A percentile compares a stretch with the other conserved stretches of the same genome.
Conservation (phyloP, 2,797 vertebrate genomes). For the Gymnoscopelus microlampas region DNA sequence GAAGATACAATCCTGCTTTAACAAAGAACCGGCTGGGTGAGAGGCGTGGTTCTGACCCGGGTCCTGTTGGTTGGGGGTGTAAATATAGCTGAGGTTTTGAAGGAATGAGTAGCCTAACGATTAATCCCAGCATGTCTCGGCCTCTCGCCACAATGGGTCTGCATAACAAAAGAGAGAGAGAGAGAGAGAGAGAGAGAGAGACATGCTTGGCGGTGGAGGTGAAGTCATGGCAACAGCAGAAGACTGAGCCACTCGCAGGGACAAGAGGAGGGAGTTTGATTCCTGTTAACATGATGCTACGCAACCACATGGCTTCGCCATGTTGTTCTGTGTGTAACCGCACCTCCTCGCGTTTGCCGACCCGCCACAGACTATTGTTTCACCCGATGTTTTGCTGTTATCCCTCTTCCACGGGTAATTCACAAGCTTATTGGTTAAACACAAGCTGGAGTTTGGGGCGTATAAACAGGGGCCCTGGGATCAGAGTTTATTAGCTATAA, state of each 20-base stretch:
- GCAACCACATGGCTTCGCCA: slow-evolving; percentile 30
- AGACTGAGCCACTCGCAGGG: slow-evolving; percentile 53
- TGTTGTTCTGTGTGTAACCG: slow-evolving; percentile 19
- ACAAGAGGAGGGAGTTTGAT: slow-evolving; percentile 61
- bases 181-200: slow-evolving; percentile 16
- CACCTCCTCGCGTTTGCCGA: slow-evolving; percentile 40
- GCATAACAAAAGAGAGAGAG: slow-evolving; percentile 46
- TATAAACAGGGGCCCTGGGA: not conserved
- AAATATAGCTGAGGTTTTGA: slow-evolving; percentile 20
- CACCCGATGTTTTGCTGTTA: not conserved
- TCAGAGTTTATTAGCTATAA: slow-evolving; percentile 14
- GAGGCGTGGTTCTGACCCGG: no score
- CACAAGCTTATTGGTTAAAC: not conserved
- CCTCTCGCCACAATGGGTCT: slow-evolving; percentile 22
- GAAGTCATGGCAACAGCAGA: slow-evolving; percentile 66
- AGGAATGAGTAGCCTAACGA: slow-evolving; percentile 44
- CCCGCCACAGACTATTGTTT: slow-evolving; percentile 42
- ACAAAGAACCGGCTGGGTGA: no score
- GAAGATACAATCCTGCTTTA: no score
- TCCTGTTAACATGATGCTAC: slow-evolving; percentile 57
- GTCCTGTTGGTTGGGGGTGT: not conserved
- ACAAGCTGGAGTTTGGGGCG: slow-evolving; percentile 6
- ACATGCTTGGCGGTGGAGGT: slow-evolving; percentile 38
- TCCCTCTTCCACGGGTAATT: slow-evolving; percentile 31
- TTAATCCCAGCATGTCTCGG: slow-evolving; percentile 48